Evolutionary conservation across 1,140 invertebrate genomes (phyloP), one percentile per base, ranked within the genome.

Genomic region (Hermatobates lingyangjiaoensis): DNA sequence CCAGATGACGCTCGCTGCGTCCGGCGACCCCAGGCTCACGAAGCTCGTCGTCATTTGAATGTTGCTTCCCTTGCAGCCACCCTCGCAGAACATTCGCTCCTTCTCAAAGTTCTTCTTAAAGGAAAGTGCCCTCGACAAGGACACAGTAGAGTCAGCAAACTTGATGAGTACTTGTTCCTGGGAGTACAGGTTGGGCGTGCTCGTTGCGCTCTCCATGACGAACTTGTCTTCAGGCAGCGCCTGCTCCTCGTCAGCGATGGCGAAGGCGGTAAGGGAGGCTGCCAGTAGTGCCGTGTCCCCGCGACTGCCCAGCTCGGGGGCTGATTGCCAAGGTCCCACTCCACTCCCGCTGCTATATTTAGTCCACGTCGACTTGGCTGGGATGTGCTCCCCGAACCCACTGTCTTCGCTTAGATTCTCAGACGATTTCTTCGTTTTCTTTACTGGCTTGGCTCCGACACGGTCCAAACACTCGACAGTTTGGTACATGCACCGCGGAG

Each of bases 381-480:
- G 64, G 45, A 71, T 65, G 51, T 73, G 71, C 57, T 79, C 76
- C 52, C 79, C 77, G 64, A 81, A 83, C 20, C 80, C 80, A 54
- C 78, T 81, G 63, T 82, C 80, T 60, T 82, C 79, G 57, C 78
- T 81, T 34, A 82, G 64, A 68, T 81, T 82, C 59, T 83, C 80
- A 1, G 72, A 72, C 25, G 79, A 81, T 57, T 74, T 73, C 38
- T 53, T 54, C 21, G 46, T 44, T 50, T 44, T 24, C 5, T 21
- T 28, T 14, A 46, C 52, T 14, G 30, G 15, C n/a, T 51, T 51
- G 10, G 23, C 10, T 28, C 52, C 45, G 26, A 53, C 52, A 18
- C 56, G 54, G 23, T 50, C 54, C n/a, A 62, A 48, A 51, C 61
- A 62, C 24, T 60, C 58, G 0, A 62, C 58, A 2, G 61, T 62